Conservation (phyloP, 2,797 vertebrate species). For the Bradypodion pumilum region DNA sequence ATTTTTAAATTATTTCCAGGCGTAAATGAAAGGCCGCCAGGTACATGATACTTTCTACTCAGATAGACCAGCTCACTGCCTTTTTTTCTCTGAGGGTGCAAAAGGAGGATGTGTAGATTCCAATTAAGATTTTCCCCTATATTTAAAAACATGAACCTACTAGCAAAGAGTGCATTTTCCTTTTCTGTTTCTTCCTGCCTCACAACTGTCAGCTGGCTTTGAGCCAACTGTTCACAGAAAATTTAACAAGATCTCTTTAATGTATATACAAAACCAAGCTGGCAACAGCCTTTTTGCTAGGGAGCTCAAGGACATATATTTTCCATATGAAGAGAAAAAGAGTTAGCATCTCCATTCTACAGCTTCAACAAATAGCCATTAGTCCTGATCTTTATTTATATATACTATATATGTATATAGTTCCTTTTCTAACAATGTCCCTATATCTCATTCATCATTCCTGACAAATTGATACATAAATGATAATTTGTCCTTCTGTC, state of each 20-base stretch:
- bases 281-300: not conserved
- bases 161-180: not conserved
- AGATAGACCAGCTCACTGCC: not conserved
- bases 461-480: constrained; percentile 48
- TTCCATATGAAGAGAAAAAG: not conserved
- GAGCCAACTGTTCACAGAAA: not conserved
- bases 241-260: constrained; percentile 5
- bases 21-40: not conserved
- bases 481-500: constrained; percentile 46
- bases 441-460: constrained; percentile 35
- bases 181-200: not conserved
- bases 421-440: not conserved
- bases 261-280: constrained; percentile 23
- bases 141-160: constrained; percentile 8
- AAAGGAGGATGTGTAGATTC: not conserved
- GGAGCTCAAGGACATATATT: constrained; percentile 1
- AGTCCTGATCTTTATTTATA: constrained; percentile 17
- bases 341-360: constrained; percentile 33
- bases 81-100: not conserved
- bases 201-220: constrained; percentile 9
- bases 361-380: constrained; percentile 34
- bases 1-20: not conserved
- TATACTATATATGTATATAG: no score
- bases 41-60: not conserved
- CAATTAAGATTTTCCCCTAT: constrained; percentile 2